Percentiles rank a stretch among this genome's conserved stretches.
Conservation (phyloP, 2,888 invertebrate genomes). For the Limnephilus lunatus region DNA sequence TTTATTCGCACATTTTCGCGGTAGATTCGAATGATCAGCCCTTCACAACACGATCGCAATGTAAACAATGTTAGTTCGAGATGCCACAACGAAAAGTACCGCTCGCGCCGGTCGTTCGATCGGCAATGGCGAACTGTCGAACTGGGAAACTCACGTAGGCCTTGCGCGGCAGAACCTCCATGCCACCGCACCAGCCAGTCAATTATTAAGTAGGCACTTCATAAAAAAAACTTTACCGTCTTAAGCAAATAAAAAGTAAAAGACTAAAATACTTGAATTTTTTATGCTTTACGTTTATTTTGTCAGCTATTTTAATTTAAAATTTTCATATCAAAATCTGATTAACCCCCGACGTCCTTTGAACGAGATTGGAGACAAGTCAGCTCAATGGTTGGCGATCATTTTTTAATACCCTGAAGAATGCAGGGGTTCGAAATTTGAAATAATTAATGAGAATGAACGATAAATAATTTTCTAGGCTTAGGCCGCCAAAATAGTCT, state of each 20-base stretch:
- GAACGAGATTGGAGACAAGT: neutral
- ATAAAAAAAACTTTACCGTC: neutral
- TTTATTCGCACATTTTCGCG: slow-evolving; percentile 52
- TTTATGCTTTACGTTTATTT: neutral
- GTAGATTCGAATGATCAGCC: slow-evolving; percentile 28
- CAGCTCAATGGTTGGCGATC: neutral
- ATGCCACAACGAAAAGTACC: slow-evolving; percentile 25
- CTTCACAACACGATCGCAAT: slow-evolving; percentile 27
- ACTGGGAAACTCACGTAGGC: slow-evolving; percentile 23
- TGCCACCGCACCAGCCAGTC: neutral
- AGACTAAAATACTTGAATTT: neutral
- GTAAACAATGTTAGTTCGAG: slow-evolving; percentile 41
- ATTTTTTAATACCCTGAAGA: neutral
- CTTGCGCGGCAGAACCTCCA: neutral
- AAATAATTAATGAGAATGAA: neutral
- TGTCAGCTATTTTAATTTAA: neutral
- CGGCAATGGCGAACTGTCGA: slow-evolving; percentile 57
- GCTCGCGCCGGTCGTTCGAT: slow-evolving; percentile 52
- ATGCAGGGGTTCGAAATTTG: neutral
- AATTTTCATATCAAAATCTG: neutral
- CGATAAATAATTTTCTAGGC: neutral
- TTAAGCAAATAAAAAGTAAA: neutral
- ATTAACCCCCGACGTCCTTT: neutral
- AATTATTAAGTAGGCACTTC: neutral
- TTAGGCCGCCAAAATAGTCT: no score